These are phyloP conservation scores for Geodia barretti DNA, from an alignment of 37 sponge, comb jelly and placozoan species.

Conservation along the genomic window DNA sequence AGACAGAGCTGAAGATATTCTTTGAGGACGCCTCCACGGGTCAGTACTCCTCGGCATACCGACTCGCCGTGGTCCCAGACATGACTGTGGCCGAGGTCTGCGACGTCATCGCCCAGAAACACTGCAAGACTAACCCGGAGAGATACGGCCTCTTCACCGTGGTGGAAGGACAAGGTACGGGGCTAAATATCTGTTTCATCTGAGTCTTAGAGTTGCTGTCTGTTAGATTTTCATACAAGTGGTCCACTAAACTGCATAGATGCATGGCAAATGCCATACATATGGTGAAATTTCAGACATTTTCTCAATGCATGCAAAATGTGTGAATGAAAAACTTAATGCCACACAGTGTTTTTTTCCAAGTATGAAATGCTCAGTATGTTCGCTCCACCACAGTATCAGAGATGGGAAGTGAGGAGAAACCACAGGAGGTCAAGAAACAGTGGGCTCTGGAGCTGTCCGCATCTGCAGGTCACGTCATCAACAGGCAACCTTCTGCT, in stretches of 20 bases:
- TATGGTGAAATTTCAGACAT: not conserved
- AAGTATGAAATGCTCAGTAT: no score
- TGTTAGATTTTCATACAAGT: no score
- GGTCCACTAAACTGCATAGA: no score
- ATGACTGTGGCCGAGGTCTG: slow-evolving; percentile 73
- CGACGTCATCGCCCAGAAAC: slow-evolving; percentile 52
- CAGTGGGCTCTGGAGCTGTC: slow-evolving; percentile 41
- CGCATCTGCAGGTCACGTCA: not conserved
- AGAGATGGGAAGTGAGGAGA: not conserved
- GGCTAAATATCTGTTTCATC: no score
- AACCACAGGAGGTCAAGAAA: slow-evolving; percentile 52
- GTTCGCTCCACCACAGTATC: not conserved
- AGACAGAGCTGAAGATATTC: slow-evolving; percentile 58
- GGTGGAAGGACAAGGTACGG: slow-evolving; percentile 43
- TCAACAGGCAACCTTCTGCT: not conserved
- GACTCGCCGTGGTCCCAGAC: slow-evolving; percentile 48
- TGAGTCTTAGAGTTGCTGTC: no score
- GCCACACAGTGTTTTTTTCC: no score
- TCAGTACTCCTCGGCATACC: slow-evolving; percentile 48
- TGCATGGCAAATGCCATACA: no score
- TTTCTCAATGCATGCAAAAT: not conserved
- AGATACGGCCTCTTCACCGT: slow-evolving; percentile 66
- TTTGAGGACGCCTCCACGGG: slow-evolving; percentile 63
- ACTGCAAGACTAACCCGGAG: slow-evolving; percentile 42
- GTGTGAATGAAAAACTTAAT: not conserved